Evolutionary conservation across 2,888 invertebrate species (phyloP), one percentile per base, ranked within the genome.

Genomic region (Tuta absoluta): DNA sequence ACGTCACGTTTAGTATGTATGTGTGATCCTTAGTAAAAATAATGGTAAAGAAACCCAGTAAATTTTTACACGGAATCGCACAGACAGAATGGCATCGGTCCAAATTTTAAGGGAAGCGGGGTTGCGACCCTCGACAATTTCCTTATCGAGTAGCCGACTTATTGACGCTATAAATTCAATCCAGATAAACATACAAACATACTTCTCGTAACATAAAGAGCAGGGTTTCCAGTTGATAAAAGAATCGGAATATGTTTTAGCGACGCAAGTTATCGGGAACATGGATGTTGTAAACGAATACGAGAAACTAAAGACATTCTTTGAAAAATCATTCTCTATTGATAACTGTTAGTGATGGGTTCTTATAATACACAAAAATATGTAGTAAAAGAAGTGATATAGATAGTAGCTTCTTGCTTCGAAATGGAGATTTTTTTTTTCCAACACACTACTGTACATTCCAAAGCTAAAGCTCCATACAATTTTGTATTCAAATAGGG

Each of bases 101-200:
- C 62, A 62, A 65, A 59, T 63, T 63, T 59, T 38, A 63, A 62
- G 51, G 56, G 60, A 58, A 65, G 33, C 28, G 7, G 56, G 28
- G 33, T n/a, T 17, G 56, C 17, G 56, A 66, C 60, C 62, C 68
- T 63, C 65, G 64, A 67, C 68, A 67, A 65, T 64, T 64, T 56
- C 59, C 59, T 66, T 66, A 66, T 66, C 64, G 62, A 63, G 64
- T 62, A 48, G 49, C 38, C 58, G 65, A 69, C 71, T 73, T 73
- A 74, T 73, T 73, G 74, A 69, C 69, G 68, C 71, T 68, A 74
- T 74, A 74, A 74, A 74, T 73, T 66, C 68, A 56, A 65, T 67
- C 66, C 71, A 69, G 73, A 74, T 72, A 73, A 73, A 71, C 72
- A 72, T 51, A 68, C 69, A 68, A 68, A 64, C 58, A 65, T 66